phyloP scores from a whole-genome alignment of 2,797 vertebrate genomes.

The Acipenser ruthenus region DNA sequence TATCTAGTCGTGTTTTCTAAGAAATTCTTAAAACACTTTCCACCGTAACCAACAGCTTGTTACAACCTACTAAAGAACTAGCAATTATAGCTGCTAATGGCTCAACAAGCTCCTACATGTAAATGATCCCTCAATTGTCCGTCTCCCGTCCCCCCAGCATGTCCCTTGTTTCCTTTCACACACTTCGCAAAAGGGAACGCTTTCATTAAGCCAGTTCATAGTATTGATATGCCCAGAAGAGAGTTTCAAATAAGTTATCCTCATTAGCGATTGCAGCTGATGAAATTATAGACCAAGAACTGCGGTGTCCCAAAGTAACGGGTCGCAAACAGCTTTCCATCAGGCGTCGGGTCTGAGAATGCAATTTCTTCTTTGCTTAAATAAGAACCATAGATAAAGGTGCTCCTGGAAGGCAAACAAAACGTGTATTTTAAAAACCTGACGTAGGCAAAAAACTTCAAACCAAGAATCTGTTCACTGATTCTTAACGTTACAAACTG shows the following conservation, averaged over 20 bases:
- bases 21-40: slow-evolving; percentile 38
- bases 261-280: slow-evolving; percentile 62
- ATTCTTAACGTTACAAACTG: background rate
- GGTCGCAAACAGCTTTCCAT: slow-evolving; percentile 94
- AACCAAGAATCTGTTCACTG: background rate
- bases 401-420: slow-evolving; percentile 67
- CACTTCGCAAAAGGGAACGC: background rate
- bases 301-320: slow-evolving; percentile 92
- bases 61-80: no score
- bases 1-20: slow-evolving; percentile 12
- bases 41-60: slow-evolving; percentile 17
- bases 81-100: background rate
- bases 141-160: no score
- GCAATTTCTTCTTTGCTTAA: slow-evolving; percentile 97
- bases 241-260: background rate
- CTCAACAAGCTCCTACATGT: background rate
- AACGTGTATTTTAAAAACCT: background rate
- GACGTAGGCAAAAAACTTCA: background rate
- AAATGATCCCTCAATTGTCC: no score
- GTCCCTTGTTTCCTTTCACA: no score
- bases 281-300: slow-evolving; percentile 98
- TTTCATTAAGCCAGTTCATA: background rate
- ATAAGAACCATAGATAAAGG: slow-evolving; percentile 94
- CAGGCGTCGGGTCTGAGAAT: slow-evolving; percentile 96
- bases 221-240: background rate